Evolutionary conservation across 1,140 invertebrate species (phyloP).

Genomic region (Episyrphus balteatus): DNA sequence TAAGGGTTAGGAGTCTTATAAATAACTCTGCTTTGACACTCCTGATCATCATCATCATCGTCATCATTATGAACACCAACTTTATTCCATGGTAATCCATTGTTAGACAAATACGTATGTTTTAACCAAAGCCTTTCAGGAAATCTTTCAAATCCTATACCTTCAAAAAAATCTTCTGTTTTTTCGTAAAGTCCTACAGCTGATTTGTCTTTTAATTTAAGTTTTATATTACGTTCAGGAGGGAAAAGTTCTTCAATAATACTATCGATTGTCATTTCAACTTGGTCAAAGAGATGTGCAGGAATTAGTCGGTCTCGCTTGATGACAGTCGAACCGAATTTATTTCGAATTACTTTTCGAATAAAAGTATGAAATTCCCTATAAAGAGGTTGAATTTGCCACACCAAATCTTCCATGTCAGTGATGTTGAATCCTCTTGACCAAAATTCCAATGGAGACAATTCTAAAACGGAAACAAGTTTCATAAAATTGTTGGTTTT

Average conservation of each 20-base stretch:
- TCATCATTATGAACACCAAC: constrained; percentile 8
- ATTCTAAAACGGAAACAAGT: too few species aligned
- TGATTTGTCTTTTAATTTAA: constrained; percentile 19
- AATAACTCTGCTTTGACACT: constrained; percentile 30
- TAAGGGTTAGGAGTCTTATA: constrained; percentile 24
- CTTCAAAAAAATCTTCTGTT: constrained; percentile 27
- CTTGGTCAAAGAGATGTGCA: constrained; percentile 63
- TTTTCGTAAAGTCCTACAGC: constrained; percentile 23
- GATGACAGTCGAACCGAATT: constrained; percentile 58
- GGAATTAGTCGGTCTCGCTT: constrained; percentile 68
- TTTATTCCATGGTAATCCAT: too few species aligned
- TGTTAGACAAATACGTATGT: too few species aligned
- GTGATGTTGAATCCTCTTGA: too few species aligned
- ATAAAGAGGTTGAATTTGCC: constrained; percentile 67
- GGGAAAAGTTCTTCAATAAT: constrained; percentile 26
- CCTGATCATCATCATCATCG: constrained; percentile 22
- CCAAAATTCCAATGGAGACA: too few species aligned
- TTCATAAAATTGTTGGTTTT: too few species aligned
- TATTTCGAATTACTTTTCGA: constrained; percentile 54
- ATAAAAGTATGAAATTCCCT: constrained; percentile 80
- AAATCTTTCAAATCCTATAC: constrained; percentile 16
- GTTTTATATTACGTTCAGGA: too few species aligned
- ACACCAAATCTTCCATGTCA: constrained; percentile 39
- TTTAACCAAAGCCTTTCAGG: too few species aligned
- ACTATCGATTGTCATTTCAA: constrained; percentile 24